Conservation (phyloP, 2,113 vertebrate species). For the Brachyhypopomus gauderio region DNA sequence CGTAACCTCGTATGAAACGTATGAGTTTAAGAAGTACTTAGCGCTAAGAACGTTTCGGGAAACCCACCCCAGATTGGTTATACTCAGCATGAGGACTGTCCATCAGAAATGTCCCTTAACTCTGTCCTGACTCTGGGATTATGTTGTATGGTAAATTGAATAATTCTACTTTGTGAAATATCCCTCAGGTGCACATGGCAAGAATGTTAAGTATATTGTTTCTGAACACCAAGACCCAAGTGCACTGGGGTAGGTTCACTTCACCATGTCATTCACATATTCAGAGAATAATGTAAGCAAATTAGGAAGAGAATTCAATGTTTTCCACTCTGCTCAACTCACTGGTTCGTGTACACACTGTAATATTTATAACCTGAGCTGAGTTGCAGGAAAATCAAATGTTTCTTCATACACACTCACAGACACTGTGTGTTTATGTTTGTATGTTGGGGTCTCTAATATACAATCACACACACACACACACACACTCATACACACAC, state of each 20-base stretch:
- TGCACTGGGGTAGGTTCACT: not conserved
- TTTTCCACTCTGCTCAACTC: not conserved
- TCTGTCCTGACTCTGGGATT: no score
- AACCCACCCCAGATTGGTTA: no score
- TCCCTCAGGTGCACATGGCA: not conserved
- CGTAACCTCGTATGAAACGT: no score
- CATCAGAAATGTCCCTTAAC: no score
- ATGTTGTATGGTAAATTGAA: no score
- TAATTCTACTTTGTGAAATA: no score
- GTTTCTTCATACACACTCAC: not conserved
- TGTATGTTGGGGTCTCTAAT: no score
- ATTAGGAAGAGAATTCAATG: not conserved
- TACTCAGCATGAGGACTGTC: no score
- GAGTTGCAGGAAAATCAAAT: no score
- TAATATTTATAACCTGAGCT: not conserved
- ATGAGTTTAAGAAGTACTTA: no score
- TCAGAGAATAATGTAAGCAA: not conserved
- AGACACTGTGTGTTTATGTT: not conserved
- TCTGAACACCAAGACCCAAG: not conserved
- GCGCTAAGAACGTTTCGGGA: no score
- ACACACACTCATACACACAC: slow-evolving; percentile 13
- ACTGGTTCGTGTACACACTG: not conserved
- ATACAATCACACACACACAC: slow-evolving; percentile 8
- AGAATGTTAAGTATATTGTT: slow-evolving; percentile 4
- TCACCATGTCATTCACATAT: not conserved